Conservation (phyloP, 2,113 vertebrate species). For the Mustela lutreola region DNA sequence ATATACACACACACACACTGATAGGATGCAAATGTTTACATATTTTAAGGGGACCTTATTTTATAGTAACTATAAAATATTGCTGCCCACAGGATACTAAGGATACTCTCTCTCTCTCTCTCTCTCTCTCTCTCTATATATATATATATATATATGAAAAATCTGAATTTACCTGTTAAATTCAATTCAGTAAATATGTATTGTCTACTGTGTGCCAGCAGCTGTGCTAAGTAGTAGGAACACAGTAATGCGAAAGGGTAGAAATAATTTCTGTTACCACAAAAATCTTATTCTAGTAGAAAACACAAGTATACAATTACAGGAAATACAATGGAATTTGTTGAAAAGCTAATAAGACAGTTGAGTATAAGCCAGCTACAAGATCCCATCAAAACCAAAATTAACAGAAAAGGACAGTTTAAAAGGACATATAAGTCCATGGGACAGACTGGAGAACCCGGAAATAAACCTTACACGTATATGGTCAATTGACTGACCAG, state of each 20-base stretch:
- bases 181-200: neutral
- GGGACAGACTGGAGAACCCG: neutral
- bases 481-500: neutral
- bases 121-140: too few relatives aligned
- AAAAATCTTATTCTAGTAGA: neutral
- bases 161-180: neutral
- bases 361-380: neutral
- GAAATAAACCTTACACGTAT: neutral
- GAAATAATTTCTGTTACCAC: neutral
- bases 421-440: neutral
- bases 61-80: too few relatives aligned
- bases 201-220: neutral
- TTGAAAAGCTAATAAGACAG: neutral
- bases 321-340: neutral
- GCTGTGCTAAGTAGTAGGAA: neutral
- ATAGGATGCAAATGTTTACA: too few relatives aligned
- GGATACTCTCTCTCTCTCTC: too few relatives aligned
- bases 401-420: neutral
- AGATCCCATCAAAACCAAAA: neutral
- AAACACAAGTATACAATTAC: neutral
- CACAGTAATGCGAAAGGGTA: neutral
- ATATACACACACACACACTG: neutral
- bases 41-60: too few relatives aligned
- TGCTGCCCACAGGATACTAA: too few relatives aligned
- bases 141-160: neutral